These are phyloP conservation scores for Caenorhabditis panamensis DNA, from an alignment of 2,888 invertebrate species.

Conservation along the genomic window DNA sequence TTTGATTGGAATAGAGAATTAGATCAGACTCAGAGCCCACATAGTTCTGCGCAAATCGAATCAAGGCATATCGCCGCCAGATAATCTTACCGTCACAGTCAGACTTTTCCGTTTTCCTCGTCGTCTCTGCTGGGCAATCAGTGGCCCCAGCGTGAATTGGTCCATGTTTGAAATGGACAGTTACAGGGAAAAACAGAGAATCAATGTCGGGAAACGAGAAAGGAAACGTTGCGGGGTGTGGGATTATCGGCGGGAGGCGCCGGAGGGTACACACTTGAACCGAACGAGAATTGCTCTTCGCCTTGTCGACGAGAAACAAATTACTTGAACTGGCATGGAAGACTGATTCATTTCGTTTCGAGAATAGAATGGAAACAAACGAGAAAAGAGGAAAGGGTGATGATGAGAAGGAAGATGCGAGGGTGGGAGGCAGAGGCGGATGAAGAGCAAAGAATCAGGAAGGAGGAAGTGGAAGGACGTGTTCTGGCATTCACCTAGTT, in stretches of 20 bases:
- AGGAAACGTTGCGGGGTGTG: slow-evolving; percentile 4
- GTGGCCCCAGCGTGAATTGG: slow-evolving; percentile 37
- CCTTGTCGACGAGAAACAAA: slow-evolving; percentile 16
- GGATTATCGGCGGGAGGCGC: slow-evolving; percentile 40
- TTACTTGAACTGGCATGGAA: slow-evolving; percentile 40
- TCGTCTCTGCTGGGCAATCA: slow-evolving; percentile 46
- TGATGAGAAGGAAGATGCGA: background rate
- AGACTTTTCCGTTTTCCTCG: slow-evolving; percentile 49
- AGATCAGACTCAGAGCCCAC: background rate
- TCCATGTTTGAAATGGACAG: slow-evolving; percentile 28
- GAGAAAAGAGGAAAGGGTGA: slow-evolving; percentile 8
- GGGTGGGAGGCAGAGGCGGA: no score
- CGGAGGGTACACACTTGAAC: slow-evolving; percentile 52
- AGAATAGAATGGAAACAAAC: background rate
- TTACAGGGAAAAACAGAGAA: slow-evolving; percentile 24
- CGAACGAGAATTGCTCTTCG: slow-evolving; percentile 46
- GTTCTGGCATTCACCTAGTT: no score
- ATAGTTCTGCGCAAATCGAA: background rate
- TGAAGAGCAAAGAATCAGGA: slow-evolving; percentile 13
- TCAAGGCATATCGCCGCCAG: background rate
- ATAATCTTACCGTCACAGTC: slow-evolving; percentile 44
- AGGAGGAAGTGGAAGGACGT: background rate
- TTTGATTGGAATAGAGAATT: no score
- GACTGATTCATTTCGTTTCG: slow-evolving; percentile 33
- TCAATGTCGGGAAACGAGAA: background rate